Evolutionary conservation across 2,113 vertebrate genomes (phyloP).

Genomic region (Nothobranchius kuhntae): DNA sequence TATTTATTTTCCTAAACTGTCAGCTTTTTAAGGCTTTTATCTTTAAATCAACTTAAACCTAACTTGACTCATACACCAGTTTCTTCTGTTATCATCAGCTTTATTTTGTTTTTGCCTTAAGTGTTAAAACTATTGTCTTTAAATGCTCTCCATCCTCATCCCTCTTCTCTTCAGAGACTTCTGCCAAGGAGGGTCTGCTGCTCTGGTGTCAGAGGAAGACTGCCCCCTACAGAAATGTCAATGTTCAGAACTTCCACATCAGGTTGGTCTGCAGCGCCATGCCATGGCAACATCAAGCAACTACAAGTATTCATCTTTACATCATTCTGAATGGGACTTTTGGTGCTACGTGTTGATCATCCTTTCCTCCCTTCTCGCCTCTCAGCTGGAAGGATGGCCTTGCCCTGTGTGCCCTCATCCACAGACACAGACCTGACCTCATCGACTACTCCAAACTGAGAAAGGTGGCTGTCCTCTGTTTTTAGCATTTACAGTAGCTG

Average conservation of each 20-base stretch:
- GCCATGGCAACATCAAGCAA: slow-evolving; percentile 12
- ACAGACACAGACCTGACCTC: slow-evolving; percentile 92
- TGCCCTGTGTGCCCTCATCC: slow-evolving; percentile 93
- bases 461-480: slow-evolving; percentile 77
- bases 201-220: slow-evolving; percentile 95
- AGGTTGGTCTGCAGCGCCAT: slow-evolving; percentile 75
- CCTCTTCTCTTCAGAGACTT: slow-evolving; percentile 81
- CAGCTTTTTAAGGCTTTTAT: too few species aligned
- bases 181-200: slow-evolving; percentile 91
- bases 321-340: too few species aligned
- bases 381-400: slow-evolving; percentile 92
- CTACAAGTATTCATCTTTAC: neutral
- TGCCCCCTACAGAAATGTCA: slow-evolving; percentile 91
- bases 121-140: too few species aligned
- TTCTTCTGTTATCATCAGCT: too few species aligned
- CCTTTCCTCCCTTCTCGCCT: neutral
- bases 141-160: neutral
- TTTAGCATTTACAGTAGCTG: neutral
- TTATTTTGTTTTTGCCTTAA: neutral
- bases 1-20: too few species aligned
- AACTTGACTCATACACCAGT: too few species aligned
- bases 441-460: slow-evolving; percentile 91
- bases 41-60: too few species aligned
- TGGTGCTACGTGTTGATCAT: too few species aligned
- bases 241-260: slow-evolving; percentile 96